Base-by-base conservation (phyloP, 1,140 invertebrate genomes). In the Drosophila kohkoa region DNA sequence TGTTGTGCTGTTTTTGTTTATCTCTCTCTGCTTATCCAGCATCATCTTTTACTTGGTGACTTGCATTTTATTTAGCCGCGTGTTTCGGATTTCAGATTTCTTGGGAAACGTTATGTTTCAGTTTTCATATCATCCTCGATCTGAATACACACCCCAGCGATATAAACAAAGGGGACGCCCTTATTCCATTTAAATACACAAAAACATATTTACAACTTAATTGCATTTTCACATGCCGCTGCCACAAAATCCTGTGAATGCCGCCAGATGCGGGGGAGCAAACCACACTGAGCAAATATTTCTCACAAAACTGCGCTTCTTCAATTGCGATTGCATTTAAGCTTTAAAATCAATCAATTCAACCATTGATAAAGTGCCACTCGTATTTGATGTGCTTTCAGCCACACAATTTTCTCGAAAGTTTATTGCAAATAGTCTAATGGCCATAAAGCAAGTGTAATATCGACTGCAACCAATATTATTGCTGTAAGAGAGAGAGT, bases 221-320 rank as follows among this genome's bases (percentile, higher is more conserved):
- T 87, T 87, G 83, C 85, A 83, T 86, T 88, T 87, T 87, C 82
- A 87, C 82, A 88, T 87, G 80, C 78, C 65, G 82, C 66, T 66
- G 54, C 55, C 63, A 54, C 54, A 67, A 68, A 60, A 52, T 48
- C 55, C 58, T 86, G 83, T 63, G 83, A 88, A 87, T 64, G 67
- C 25, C 76, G 65, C 62, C 83, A 87, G 83, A 73, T 87, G 82
- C 65, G 49, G 32, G 54, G 35, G 38, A 3, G 20, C 4, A 25
- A 25, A 13, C 32, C 52, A 55, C 52, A 55, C 52, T 55, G 52
- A 38, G 32, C 32, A 55, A 55, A 55, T 55, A 55, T 55, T 55
- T 35, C 32, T 15, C 30, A 8, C n/a, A 11, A 55, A 15, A 25
- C 20, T 25, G 20, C 32, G 16, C 15, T 55, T 20, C 46, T 13